These are phyloP conservation scores for Aphelinus atriplicis DNA, from an alignment of 1,140 invertebrate species.

Conservation along the genomic window DNA sequence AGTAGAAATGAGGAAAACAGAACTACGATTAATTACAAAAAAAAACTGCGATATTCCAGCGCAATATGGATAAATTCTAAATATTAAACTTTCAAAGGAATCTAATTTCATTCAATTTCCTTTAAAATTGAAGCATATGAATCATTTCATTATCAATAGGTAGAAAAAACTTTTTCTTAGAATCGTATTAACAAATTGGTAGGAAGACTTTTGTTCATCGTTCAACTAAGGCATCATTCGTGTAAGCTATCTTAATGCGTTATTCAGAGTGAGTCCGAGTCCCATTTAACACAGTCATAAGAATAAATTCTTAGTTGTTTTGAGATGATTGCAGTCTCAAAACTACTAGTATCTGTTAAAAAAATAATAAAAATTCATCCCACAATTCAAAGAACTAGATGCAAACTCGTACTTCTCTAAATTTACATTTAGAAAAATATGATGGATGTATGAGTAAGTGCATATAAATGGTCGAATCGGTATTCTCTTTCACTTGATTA, in stretches of 20 bases:
- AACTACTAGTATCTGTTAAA: not conserved
- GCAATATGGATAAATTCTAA: too few relatives aligned
- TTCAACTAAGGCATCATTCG: too few relatives aligned
- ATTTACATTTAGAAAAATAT: too few relatives aligned
- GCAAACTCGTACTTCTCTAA: too few relatives aligned
- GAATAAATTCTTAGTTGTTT: not conserved
- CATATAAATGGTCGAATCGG: too few relatives aligned
- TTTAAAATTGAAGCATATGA: conserved; percentile 34
- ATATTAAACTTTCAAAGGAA: not conserved
- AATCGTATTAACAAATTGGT: too few relatives aligned
- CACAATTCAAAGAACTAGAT: too few relatives aligned
- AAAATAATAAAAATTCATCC: not conserved
- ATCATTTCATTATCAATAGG: not conserved
- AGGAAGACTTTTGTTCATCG: too few relatives aligned
- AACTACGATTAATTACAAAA: conserved; percentile 19
- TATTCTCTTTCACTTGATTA: too few relatives aligned
- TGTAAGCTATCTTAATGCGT: not conserved
- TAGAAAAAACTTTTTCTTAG: conserved; percentile 9
- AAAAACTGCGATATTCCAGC: not conserved
- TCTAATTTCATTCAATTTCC: conserved; percentile 17
- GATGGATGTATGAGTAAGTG: too few relatives aligned
- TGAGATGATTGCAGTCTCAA: not conserved
- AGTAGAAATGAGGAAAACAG: conserved; percentile 25
- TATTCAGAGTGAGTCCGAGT: not conserved
- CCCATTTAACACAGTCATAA: not conserved